These are phyloP conservation scores for Galagoides demidoff DNA, from an alignment of 2,797 vertebrate genomes.

Conservation along the genomic window DNA sequence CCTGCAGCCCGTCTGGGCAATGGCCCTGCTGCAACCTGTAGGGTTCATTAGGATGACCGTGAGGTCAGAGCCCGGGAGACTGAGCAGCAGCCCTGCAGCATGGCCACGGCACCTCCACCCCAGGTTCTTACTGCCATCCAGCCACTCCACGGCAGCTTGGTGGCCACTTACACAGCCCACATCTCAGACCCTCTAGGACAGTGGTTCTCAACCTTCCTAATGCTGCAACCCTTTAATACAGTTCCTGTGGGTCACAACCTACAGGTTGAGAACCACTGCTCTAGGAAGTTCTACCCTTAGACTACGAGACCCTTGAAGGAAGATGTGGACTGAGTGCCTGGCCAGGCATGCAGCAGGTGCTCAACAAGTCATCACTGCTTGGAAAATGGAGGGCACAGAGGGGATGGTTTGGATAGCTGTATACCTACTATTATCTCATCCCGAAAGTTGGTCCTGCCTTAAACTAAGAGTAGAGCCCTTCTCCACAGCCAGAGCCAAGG, in stretches of 20 bases:
- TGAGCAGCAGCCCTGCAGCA: neutral
- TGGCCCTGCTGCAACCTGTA: accelerated
- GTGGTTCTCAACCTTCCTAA: too few relatives aligned
- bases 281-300: neutral
- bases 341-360: neutral
- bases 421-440: neutral
- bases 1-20: accelerated
- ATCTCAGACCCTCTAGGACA: too few relatives aligned
- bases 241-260: too few relatives aligned
- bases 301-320: neutral
- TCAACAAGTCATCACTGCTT: neutral
- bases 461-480: neutral
- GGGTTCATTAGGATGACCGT: neutral
- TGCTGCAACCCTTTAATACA: too few relatives aligned
- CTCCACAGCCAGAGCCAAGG: neutral
- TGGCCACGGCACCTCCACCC: neutral
- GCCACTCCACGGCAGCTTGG: neutral
- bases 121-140: neutral
- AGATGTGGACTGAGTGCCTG: neutral
- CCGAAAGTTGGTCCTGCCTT: neutral
- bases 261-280: too few relatives aligned
- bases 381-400: neutral
- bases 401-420: neutral
- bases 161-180: neutral
- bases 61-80: neutral